Percentiles rank a stretch among this genome's conserved stretches.
phyloP scores from a whole-genome alignment of 2,888 invertebrate genomes.

The Noctua comes region DNA sequence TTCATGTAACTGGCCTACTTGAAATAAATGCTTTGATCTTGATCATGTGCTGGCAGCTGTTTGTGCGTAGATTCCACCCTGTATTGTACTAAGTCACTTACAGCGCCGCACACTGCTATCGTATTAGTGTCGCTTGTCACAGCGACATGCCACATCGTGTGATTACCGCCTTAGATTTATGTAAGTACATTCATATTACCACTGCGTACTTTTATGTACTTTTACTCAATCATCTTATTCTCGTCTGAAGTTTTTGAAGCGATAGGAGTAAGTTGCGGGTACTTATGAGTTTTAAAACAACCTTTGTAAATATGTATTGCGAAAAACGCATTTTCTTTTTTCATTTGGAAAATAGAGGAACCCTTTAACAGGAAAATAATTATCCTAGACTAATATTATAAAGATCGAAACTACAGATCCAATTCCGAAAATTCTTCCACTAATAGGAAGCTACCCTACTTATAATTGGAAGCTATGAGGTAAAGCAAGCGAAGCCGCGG shows the following conservation, averaged over 20 bases:
- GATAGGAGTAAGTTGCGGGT: neutral
- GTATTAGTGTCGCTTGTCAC: conserved; percentile 51
- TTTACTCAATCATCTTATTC: neutral
- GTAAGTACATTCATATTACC: conserved; percentile 13
- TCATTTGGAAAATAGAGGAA: neutral
- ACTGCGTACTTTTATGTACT: conserved; percentile 5
- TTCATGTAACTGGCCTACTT: neutral
- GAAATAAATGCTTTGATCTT: neutral
- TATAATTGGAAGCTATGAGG: neutral
- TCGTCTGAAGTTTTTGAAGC: neutral
- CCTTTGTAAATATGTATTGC: neutral
- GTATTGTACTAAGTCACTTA: conserved; percentile 28
- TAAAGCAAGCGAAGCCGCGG: neutral
- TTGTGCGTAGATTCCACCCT: neutral
- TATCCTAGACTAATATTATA: too few species aligned
- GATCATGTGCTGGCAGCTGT: neutral
- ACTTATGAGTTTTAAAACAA: neutral
- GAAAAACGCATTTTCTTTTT: neutral
- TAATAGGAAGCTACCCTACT: neutral
- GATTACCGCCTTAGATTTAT: conserved; percentile 46
- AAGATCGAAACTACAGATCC: neutral
- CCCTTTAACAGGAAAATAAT: too few species aligned
- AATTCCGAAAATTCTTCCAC: neutral
- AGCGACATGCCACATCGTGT: conserved; percentile 30
- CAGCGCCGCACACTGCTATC: conserved; percentile 32